Evolutionary conservation across 2,797 vertebrate genomes (phyloP).

Genomic region (Notolabrus celidotus): DNA sequence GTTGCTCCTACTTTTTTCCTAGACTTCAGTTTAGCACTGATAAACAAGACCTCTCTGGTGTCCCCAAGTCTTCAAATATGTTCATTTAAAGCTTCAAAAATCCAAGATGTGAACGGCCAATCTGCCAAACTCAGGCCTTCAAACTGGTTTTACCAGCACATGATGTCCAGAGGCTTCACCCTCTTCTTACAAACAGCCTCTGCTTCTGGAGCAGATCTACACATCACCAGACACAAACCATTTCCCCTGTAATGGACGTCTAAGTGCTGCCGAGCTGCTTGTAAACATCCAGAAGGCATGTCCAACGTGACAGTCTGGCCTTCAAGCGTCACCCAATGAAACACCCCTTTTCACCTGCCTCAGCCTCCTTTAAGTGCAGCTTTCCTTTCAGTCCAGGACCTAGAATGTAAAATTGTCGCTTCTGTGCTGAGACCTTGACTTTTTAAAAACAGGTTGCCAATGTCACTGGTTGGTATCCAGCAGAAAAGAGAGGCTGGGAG

Average conservation of each 20-base stretch:
- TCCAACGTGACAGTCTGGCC: constrained; percentile 30
- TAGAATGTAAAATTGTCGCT: constrained; percentile 6
- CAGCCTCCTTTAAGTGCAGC: constrained; percentile 27
- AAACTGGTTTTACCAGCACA: no score
- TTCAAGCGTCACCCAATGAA: constrained; percentile 9
- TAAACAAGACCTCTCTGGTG: no score
- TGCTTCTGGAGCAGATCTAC: not conserved
- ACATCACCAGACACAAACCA: constrained; percentile 13
- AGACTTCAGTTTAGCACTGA: no score
- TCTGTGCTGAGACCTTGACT: not conserved
- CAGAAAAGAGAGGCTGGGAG: constrained; percentile 22
- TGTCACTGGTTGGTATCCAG: not conserved
- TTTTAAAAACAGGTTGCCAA: constrained; percentile 17
- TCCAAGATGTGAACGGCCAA: no score
- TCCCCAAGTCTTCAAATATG: no score
- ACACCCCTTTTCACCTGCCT: constrained; percentile 17
- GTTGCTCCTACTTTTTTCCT: no score
- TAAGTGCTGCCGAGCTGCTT: constrained; percentile 25
- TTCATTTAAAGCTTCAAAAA: no score
- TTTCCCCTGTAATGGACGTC: constrained; percentile 27
- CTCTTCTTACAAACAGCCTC: not conserved
- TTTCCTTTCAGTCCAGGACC: constrained; percentile 11
- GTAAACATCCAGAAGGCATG: constrained; percentile 30
- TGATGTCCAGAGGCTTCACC: not conserved
- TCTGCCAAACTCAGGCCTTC: no score